Conservation (phyloP, 2,888 invertebrate species). For the Andrena fulva region DNA sequence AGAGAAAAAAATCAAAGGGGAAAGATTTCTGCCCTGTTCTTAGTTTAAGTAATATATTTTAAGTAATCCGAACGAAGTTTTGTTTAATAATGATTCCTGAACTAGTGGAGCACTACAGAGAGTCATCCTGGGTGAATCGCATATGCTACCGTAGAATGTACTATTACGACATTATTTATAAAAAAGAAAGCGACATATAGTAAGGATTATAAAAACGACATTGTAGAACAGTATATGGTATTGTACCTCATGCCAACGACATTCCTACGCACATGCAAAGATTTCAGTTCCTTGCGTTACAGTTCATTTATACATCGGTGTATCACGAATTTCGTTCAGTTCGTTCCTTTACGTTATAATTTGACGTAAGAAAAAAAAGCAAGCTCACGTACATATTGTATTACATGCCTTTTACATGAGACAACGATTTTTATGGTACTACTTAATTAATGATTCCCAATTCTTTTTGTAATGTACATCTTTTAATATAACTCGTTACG, state of each 20-base stretch:
- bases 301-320: constrained; percentile 4
- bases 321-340: constrained; percentile 31
- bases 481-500: constrained; percentile 34
- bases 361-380: constrained; percentile 28
- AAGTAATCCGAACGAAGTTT: constrained; percentile 27
- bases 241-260: constrained; percentile 60
- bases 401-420: constrained; percentile 60
- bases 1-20: constrained; percentile 18
- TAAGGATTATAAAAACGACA: constrained; percentile 55
- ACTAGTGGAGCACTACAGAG: constrained; percentile 46
- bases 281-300: constrained; percentile 48
- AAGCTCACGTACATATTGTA: constrained; percentile 40
- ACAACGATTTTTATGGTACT: constrained; percentile 67
- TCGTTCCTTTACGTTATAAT: constrained; percentile 23
- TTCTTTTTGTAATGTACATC: constrained; percentile 30
- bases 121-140: constrained; percentile 50
- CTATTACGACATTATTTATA: constrained; percentile 61
- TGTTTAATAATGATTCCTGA: constrained; percentile 28
- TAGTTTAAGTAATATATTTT: constrained; percentile 21
- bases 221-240: constrained; percentile 61
- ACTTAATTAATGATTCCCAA: constrained; percentile 36
- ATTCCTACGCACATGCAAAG: constrained; percentile 73
- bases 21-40: constrained; percentile 1
- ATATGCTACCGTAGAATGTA: constrained; percentile 60
- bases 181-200: constrained; percentile 48